Base-by-base conservation (phyloP, 2,797 vertebrate genomes). In the Lindbergichthys nudifrons region DNA sequence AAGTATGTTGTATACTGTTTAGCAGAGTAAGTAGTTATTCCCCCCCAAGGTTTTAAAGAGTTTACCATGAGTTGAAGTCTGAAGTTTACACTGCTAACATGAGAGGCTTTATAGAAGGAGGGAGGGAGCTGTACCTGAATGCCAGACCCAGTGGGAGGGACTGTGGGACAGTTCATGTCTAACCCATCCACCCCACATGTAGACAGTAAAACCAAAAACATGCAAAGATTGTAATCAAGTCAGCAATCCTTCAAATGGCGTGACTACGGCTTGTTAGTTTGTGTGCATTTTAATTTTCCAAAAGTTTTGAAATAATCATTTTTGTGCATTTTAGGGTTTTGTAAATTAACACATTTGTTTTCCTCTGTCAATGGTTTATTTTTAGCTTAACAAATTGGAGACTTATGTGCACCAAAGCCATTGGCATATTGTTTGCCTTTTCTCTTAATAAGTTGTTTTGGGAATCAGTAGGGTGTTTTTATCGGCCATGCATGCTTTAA, bases 121-220 rank as follows among this genome's bases (percentile, higher is more conserved):
- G 88, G 87, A 91, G 91, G 88, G 90, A 88, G 73, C 79, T 89
- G 85, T 83, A 93, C 92, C 92, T 92, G 92, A 92, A 92, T 89
- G 87, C 92, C 91, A 92, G 85, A 90, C 86, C 86, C 89, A 92
- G 91, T 93, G 93, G 95, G 94, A 94, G 93, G 94, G 91, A 86
- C 90, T 87, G 84, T 66, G 81, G 88, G 92, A 93, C 92, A 94
- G 90, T 89, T 87, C 85, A 91, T 89, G 89, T 93, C 92, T 91
- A 92, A 89, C 87, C 77, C 79, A 57, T 87, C 85, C 85, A 85
- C 85, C 90, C 89, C 87, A 90, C 86, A 89, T 73, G 80, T 52
- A 88, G 86, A 86, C 65, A 72, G 62, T 73, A 70, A 82, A 61
- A 76, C 79, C 81, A 84, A 47, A 90, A 74, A 77, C 58, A 88